These are phyloP conservation scores for Netelia inedita DNA, from an alignment of 2,888 invertebrate species.

Conservation along the genomic window DNA sequence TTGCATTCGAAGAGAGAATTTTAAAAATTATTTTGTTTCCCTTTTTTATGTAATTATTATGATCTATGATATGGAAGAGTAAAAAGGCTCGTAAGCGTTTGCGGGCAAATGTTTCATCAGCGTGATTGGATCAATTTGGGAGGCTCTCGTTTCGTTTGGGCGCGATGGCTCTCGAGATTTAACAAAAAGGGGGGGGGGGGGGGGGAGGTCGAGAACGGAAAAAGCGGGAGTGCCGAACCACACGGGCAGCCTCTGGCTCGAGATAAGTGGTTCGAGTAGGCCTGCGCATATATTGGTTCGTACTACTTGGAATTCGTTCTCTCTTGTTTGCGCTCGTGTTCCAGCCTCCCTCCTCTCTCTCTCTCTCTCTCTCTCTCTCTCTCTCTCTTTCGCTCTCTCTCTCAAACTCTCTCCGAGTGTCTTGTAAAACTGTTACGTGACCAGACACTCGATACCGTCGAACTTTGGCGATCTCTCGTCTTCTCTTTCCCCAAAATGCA, in stretches of 20 bases:
- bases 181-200: too few species aligned
- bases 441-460: conserved; percentile 39
- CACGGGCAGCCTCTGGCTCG: conserved; percentile 1
- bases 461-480: conserved; percentile 42
- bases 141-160: too few species aligned
- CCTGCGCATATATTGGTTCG: conserved; percentile 59
- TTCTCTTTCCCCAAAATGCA: not conserved
- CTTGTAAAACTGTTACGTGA: conserved; percentile 44
- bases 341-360: conserved; percentile 17
- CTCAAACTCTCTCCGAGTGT: conserved; percentile 19
- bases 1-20: too few species aligned
- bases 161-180: too few species aligned
- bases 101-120: too few species aligned
- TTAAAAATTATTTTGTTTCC: too few species aligned
- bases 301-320: conserved; percentile 63
- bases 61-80: too few species aligned
- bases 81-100: too few species aligned
- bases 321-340: conserved; percentile 47
- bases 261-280: conserved; percentile 54
- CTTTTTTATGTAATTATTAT: too few species aligned
- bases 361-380: too few species aligned
- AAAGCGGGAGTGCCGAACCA: conserved; percentile 10
- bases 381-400: too few species aligned
- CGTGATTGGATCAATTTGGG: too few species aligned
- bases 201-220: not conserved